These are phyloP conservation scores for Temnothorax nylanderi DNA, from an alignment of 1,140 invertebrate genomes.

Conservation along the genomic window DNA sequence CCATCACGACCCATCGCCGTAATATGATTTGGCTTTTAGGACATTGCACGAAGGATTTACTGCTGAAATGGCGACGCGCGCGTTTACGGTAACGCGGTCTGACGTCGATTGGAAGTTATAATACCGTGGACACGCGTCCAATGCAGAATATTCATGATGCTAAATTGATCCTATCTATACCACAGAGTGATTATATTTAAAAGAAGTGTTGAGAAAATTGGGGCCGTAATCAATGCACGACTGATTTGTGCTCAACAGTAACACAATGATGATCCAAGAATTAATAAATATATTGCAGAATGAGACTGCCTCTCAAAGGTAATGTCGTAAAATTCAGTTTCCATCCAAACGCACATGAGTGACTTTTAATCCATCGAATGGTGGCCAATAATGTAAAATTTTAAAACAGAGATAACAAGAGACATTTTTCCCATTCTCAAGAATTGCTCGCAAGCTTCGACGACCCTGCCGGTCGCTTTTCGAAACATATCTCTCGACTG, in stretches of 20 bases:
- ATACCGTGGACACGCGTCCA: constrained; percentile 63
- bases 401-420: neutral
- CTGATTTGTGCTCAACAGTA: neutral
- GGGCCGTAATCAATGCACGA: neutral
- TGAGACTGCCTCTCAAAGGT: neutral
- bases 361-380: neutral
- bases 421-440: neutral
- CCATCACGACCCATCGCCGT: neutral
- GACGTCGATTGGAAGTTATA: constrained; percentile 72
- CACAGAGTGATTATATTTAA: constrained; percentile 47
- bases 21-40: constrained; percentile 68
- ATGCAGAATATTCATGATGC: constrained; percentile 70
- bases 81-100: constrained; percentile 66
- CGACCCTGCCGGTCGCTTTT: neutral
- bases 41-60: constrained; percentile 67
- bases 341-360: neutral
- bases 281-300: neutral
- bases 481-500: neutral
- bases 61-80: constrained; percentile 53
- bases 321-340: neutral
- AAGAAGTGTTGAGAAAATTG: constrained; percentile 52
- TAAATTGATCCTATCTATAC: constrained; percentile 71
- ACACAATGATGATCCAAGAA: neutral
- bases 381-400: neutral
- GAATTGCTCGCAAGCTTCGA: neutral